Evolutionary conservation across 2,888 invertebrate species (phyloP), one percentile per base, ranked within the genome.

Genomic region (Xestobium rufovillosum): DNA sequence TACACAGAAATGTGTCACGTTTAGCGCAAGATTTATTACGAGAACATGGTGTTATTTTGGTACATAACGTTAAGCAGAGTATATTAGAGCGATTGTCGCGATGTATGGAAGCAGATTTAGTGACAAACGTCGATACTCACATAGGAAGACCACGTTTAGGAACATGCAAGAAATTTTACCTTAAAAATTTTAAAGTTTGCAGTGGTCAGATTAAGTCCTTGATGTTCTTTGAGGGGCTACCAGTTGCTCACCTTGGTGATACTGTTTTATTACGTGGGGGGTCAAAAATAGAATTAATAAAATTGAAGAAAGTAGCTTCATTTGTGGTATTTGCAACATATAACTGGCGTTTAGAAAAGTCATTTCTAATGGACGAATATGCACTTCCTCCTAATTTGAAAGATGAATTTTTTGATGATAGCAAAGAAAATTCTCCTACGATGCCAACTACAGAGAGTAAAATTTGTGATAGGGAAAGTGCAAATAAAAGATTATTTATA

Each of bases 161-260:
- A 3, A 78, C 78, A 13, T 92, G 92, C 58, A 78, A 81, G 51
- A 73, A 76, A 45, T 95, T 95, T 66, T 83, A 84, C 51, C 74
- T 89, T 10, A 71, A 78, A 45, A 71, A 61, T 40, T 75, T 72
- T 49, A 57, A 62, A 14, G 65, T 68, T 31, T 45, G 57, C 58
- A 23, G 60, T 80, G 78, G 74, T 51, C 68, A 72, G 1, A 67
- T 69, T 14, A 97, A 97, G 69, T 90, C 90, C 0, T 66, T 97
- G 16, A 89, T 97, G 88, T 85, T 87, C 49, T 82, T 96, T 50
- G 95, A 95, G 64, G 91, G 92, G 3, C 85, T 94, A 48, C 81
- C 85, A 0, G 78, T 81, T 55, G 74, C 83, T 0, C 79, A 86
- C 52, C 70, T 91, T 2, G 92, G 90, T 1, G 88, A 89, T 47